These are phyloP conservation scores for Acanthopleura granulata DNA, from an alignment of 2,888 invertebrate genomes.

Conservation along the genomic window DNA sequence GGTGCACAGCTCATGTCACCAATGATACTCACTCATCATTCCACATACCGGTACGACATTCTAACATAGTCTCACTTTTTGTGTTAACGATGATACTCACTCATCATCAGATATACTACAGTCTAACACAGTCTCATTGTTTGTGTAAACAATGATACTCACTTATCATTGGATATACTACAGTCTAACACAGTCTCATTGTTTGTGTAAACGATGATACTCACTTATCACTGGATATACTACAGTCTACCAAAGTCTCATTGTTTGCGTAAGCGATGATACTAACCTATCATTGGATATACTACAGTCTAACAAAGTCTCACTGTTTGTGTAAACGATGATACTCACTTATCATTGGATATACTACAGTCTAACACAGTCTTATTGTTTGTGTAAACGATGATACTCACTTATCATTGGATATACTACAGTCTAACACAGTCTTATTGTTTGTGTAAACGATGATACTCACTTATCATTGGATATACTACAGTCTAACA, in stretches of 20 bases:
- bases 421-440: slow-evolving; percentile 91
- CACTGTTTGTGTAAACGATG: slow-evolving; percentile 89
- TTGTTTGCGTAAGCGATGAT: slow-evolving; percentile 98
- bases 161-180: slow-evolving; percentile 99
- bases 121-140: neutral
- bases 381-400: slow-evolving; percentile 97
- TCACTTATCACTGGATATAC: slow-evolving; percentile 99
- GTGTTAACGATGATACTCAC: slow-evolving; percentile 91
- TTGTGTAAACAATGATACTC: slow-evolving; percentile 68
- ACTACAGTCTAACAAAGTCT: slow-evolving; percentile 97
- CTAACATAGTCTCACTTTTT: slow-evolving; percentile 96
- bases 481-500: neutral
- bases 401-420: slow-evolving; percentile 73
- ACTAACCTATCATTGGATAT: neutral
- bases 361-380: slow-evolving; percentile 99
- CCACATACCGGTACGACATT: slow-evolving; percentile 85
- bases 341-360: slow-evolving; percentile 95
- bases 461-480: slow-evolving; percentile 77
- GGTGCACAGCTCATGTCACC: no score
- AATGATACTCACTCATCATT: no score
- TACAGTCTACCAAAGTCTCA: slow-evolving; percentile 98
- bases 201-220: slow-evolving; percentile 97
- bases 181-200: slow-evolving; percentile 98
- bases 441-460: slow-evolving; percentile 98
- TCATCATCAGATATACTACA: neutral